Conservation (phyloP, 1,140 invertebrate species). For the Anastatus disparis region DNA sequence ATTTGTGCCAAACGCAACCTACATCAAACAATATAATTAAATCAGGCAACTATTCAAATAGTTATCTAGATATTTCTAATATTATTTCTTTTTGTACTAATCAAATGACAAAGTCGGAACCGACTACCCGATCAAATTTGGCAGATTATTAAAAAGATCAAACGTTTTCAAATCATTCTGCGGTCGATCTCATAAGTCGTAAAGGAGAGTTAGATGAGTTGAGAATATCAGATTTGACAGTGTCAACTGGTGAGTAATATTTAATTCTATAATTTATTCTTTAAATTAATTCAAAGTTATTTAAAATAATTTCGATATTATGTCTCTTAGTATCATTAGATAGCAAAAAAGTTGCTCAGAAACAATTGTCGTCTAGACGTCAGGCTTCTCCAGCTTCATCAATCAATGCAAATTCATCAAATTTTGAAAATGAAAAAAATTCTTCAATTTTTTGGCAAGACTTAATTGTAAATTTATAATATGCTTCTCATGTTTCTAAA, state of each 20-base stretch:
- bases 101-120: slow-evolving; percentile 56
- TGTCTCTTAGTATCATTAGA: slow-evolving; percentile 48
- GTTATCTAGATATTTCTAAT: slow-evolving; percentile 48
- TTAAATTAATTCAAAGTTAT: background rate
- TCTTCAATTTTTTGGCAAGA: slow-evolving; percentile 44
- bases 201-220: slow-evolving; percentile 46
- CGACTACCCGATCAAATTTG: slow-evolving; percentile 58
- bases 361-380: slow-evolving; percentile 51
- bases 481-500: background rate
- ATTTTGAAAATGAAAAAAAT: slow-evolving; percentile 53
- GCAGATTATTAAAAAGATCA: slow-evolving; percentile 57
- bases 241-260: slow-evolving; percentile 53
- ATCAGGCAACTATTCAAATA: slow-evolving; percentile 29
- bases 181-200: slow-evolving; percentile 46
- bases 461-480: slow-evolving; percentile 51
- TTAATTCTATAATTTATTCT: background rate
- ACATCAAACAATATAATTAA: slow-evolving; percentile 40
- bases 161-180: slow-evolving; percentile 47
- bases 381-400: slow-evolving; percentile 53
- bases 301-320: background rate
- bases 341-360: slow-evolving; percentile 52
- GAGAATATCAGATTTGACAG: slow-evolving; percentile 52
- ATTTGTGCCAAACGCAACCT: slow-evolving; percentile 45
- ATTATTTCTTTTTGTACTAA: slow-evolving; percentile 42
- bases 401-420: slow-evolving; percentile 48